phyloP scores from a whole-genome alignment of 2,113 vertebrate genomes.

The Passer domesticus region DNA sequence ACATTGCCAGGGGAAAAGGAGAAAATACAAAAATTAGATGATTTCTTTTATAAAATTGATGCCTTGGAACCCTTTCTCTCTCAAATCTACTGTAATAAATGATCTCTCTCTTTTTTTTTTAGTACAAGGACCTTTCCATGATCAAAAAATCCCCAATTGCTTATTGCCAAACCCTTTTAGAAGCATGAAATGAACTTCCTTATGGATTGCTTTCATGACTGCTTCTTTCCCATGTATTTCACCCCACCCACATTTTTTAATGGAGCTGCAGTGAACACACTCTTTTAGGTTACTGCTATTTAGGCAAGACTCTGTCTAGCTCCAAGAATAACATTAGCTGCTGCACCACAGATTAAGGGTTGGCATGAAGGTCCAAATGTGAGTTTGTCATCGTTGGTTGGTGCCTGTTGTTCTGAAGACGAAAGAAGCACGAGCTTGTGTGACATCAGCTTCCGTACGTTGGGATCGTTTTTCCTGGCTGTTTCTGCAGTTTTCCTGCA shows the following conservation, averaged over 20 bases:
- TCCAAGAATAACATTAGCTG: constrained; percentile 50
- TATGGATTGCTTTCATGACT: constrained; percentile 32
- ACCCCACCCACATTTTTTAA: constrained; percentile 62
- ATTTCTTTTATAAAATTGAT: not conserved
- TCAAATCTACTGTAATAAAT: not conserved
- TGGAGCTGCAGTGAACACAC: constrained; percentile 24
- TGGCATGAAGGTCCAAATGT: constrained; percentile 5
- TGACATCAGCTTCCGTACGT: constrained; percentile 18
- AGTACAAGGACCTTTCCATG: not conserved
- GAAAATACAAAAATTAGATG: not conserved
- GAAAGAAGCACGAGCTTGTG: not conserved
- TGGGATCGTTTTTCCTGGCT: constrained; percentile 8
- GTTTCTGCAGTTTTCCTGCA: constrained; percentile 38
- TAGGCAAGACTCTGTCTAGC: constrained; percentile 6
- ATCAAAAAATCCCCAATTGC: constrained; percentile 11
- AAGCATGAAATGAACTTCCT: constrained; percentile 29
- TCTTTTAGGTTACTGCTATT: constrained; percentile 5
- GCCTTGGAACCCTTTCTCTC: not conserved
- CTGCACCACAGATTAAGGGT: not conserved
- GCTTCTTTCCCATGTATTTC: constrained; percentile 50
- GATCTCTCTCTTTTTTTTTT: not conserved
- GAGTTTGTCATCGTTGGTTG: not conserved
- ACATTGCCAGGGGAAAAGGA: not conserved
- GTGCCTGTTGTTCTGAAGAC: not conserved
- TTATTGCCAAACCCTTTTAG: constrained; percentile 26